Conservation (phyloP, 2,113 vertebrate genomes). For the Onychostoma macrolepis region DNA sequence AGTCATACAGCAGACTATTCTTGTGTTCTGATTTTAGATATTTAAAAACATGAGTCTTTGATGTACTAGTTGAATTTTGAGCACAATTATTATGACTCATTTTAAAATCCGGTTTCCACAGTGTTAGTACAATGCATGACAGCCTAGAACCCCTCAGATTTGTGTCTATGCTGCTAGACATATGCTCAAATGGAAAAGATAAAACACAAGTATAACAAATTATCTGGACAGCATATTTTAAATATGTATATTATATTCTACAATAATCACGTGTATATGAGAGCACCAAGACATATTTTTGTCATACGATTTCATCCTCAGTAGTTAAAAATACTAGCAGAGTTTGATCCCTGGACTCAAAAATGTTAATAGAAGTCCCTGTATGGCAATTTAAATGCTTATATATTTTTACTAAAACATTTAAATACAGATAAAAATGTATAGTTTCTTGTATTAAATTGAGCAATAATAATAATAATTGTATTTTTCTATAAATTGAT, state of each 20-base stretch:
- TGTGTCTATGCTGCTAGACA: not conserved
- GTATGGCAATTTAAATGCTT: not conserved
- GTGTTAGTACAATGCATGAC: not conserved
- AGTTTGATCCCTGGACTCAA: not conserved
- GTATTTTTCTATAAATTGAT: too few relatives aligned
- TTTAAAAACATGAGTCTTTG: not conserved
- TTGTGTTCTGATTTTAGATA: not conserved
- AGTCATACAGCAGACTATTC: not conserved
- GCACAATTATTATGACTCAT: conserved; percentile 6
- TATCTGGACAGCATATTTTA: not conserved
- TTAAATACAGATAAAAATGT: not conserved
- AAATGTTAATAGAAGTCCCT: not conserved
- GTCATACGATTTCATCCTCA: not conserved
- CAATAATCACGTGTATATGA: not conserved
- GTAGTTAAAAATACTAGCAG: not conserved
- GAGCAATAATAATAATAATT: too few relatives aligned
- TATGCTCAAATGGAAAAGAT: not conserved
- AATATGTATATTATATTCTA: not conserved
- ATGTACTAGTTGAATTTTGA: not conserved
- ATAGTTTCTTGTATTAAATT: not conserved
- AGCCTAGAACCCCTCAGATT: not conserved
- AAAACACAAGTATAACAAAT: not conserved
- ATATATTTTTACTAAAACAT: not conserved
- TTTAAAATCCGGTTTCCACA: not conserved
- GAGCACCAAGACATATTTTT: not conserved